Evolutionary conservation across 2,797 vertebrate species (phyloP), one percentile per base, ranked within the genome.

Genomic region (Acomys russatus): DNA sequence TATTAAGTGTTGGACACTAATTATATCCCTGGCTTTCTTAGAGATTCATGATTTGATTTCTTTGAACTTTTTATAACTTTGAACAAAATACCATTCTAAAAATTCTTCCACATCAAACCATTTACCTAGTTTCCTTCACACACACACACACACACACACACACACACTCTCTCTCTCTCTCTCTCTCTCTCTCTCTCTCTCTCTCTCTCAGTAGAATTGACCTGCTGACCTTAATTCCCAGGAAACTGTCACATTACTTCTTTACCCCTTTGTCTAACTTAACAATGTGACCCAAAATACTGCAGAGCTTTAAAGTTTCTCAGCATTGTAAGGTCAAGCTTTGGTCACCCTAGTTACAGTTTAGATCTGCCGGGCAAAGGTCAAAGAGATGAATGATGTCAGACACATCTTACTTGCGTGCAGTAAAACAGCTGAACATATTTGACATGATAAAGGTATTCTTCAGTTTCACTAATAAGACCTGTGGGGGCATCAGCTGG

Each of bases 201-300:
- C n/a, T n/a, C n/a, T n/a, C n/a, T 38, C 98, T 98, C 97, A 97
- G 98, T 98, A 98, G 98, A 98, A 98, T 98, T 99, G 99, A 99
- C 99, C 99, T 96, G 84, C 95, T 98, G 98, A 98, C 98, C 98
- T 98, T 98, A 98, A 97, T 99, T 99, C 99, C 98, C 98, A 98
- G 98, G 98, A 99, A 99, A 99, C 98, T 98, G 98, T 98, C 98
- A 98, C 98, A 97, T 98, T 98, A 98, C 98, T 98, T 97, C 98
- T 99, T 99, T 98, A 98, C 99, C 98, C 96, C 56, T 98, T 98
- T 98, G 98, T 99, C 97, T 97, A 79, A 71, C 66, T 78, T 96
- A 98, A 99, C 98, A 99, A 98, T 98, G 98, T 98, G 98, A 98
- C 98, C 97, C 97, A 98, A 98, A 99, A 99, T 98, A 98, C 98